These are phyloP conservation scores for Aphidius gifuensis DNA, from an alignment of 1,140 invertebrate genomes.

Conservation along the genomic window DNA sequence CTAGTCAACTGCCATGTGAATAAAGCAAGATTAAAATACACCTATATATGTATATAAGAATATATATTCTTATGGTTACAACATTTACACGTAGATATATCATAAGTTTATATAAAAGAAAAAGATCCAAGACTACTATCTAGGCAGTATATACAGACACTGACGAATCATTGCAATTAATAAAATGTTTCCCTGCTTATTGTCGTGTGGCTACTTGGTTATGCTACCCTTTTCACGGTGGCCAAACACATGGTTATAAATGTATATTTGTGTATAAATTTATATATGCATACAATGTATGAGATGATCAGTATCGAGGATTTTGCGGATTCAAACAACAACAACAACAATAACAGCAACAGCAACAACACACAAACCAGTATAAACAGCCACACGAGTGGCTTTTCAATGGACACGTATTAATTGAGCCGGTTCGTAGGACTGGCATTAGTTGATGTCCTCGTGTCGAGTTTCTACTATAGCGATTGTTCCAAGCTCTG, in stretches of 20 bases:
- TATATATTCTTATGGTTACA: not conserved
- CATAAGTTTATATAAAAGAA: constrained; percentile 32
- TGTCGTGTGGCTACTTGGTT: constrained; percentile 47
- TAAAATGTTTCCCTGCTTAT: constrained; percentile 52
- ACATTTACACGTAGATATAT: constrained; percentile 34
- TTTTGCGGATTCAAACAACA: too few relatives aligned
- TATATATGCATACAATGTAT: constrained; percentile 18
- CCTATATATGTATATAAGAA: too few relatives aligned
- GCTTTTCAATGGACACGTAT: constrained; percentile 48
- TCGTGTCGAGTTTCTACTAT: constrained; percentile 49
- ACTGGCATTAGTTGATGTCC: constrained; percentile 50
- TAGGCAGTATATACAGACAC: constrained; percentile 38
- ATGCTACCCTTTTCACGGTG: constrained; percentile 45
- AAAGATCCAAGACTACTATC: too few relatives aligned
- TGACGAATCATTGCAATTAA: constrained; percentile 52
- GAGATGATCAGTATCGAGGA: too few relatives aligned
- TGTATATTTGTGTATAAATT: constrained; percentile 5
- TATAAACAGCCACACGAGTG: constrained; percentile 12
- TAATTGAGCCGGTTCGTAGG: constrained; percentile 43
- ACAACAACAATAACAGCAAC: too few relatives aligned
- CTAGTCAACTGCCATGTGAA: not conserved
- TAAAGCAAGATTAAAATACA: not conserved
- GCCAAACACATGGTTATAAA: constrained; percentile 13
- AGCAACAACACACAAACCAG: too few relatives aligned
- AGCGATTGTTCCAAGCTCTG: constrained; percentile 36